Evolutionary conservation across 2,888 invertebrate genomes (phyloP).

Genomic region (Lycocerus yunnanus): DNA sequence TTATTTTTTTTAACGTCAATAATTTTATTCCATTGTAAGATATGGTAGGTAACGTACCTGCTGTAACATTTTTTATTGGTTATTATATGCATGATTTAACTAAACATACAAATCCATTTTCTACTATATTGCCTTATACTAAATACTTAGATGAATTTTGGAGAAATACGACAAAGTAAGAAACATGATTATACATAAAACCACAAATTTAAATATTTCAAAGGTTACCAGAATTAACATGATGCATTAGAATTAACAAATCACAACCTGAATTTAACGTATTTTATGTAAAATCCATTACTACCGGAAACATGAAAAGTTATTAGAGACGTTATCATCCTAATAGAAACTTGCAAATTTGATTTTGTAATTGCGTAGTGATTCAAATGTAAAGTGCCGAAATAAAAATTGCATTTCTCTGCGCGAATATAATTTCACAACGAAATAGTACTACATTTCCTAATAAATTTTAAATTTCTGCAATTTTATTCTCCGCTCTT

Average conservation of each 20-base stretch:
- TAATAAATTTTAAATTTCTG: not conserved
- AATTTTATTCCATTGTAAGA: too few species aligned
- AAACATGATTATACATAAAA: not conserved
- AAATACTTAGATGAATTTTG: not conserved
- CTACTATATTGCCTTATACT: not conserved
- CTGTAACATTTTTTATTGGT: too few species aligned
- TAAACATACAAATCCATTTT: too few species aligned
- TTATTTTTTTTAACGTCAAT: too few species aligned
- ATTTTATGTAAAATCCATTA: not conserved
- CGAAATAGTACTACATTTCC: not conserved
- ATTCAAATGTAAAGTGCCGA: not conserved
- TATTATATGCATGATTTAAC: not conserved
- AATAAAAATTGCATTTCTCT: not conserved
- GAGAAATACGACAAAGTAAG: not conserved
- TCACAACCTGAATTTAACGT: not conserved
- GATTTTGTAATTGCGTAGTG: not conserved
- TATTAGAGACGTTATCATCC: not conserved
- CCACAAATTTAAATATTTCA: not conserved
- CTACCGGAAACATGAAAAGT: not conserved
- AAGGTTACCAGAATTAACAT: not conserved
- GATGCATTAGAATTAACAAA: not conserved
- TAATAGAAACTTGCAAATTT: not conserved
- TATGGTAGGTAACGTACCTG: too few species aligned
- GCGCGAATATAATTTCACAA: not conserved
- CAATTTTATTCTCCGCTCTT: not conserved